phyloP scores from a whole-genome alignment of 2,113 vertebrate genomes.

The Chascanopsetta lugubris region DNA sequence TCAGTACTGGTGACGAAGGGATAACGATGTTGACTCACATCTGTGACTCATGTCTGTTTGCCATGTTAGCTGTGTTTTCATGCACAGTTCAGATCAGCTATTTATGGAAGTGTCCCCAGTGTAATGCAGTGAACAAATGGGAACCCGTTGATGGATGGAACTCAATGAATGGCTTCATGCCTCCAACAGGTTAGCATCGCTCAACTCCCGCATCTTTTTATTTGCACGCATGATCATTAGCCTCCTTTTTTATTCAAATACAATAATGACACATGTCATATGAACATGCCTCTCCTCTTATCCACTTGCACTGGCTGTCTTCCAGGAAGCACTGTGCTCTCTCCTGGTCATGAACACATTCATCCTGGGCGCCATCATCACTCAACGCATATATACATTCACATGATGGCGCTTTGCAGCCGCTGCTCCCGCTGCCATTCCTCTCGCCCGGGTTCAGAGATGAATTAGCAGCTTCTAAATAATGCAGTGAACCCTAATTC shows the following conservation, averaged over 20 bases:
- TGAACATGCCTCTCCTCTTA: constrained; percentile 25
- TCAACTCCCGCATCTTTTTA: constrained; percentile 16
- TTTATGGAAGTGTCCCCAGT: too few species aligned
- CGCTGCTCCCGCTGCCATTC: constrained; percentile 79
- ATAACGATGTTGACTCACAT: too few species aligned
- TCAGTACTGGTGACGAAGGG: too few species aligned
- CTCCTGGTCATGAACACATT: constrained; percentile 35
- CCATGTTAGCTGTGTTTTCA: too few species aligned
- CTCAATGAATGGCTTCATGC: constrained; percentile 29
- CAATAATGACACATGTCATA: constrained; percentile 10
- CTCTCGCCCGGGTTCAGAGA: constrained; percentile 90
- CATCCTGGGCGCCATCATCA: constrained; percentile 52
- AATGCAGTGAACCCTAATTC: constrained; percentile 99
- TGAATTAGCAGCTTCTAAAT: constrained; percentile 98
- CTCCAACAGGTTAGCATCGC: constrained; percentile 35
- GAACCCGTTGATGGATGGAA: too few species aligned
- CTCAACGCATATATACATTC: constrained; percentile 54
- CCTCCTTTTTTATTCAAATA: constrained; percentile 27
- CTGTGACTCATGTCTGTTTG: too few species aligned
- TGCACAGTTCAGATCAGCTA: too few species aligned
- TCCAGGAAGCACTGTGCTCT: constrained; percentile 20
- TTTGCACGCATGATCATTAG: constrained; percentile 20
- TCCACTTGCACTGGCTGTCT: constrained; percentile 29
- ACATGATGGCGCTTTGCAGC: constrained; percentile 48
- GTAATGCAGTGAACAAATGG: too few species aligned